A percentile compares a stretch with the other conserved stretches of the same genome.
Conservation (phyloP, 2,888 invertebrate genomes). For the Bombylius discolor region DNA sequence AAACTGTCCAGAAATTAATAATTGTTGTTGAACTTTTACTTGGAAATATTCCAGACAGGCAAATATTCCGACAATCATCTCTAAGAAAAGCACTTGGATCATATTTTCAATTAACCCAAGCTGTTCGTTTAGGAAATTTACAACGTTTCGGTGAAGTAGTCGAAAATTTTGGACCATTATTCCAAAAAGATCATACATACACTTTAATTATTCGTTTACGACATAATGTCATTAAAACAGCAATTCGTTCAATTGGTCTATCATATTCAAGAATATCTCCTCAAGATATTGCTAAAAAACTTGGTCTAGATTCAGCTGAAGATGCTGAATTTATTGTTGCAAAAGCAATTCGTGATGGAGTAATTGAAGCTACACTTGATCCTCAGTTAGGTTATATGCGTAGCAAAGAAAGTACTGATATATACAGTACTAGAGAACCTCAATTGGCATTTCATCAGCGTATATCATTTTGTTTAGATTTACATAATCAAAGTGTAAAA, state of each 20-base stretch:
- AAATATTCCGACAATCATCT: conserved; percentile 84
- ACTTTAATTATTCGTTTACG: conserved; percentile 88
- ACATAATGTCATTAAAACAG: conserved; percentile 98
- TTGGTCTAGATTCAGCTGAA: conserved; percentile 87
- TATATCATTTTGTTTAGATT: conserved; percentile 91
- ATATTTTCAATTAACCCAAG: conserved; percentile 95
- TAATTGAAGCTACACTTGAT: conserved; percentile 94
- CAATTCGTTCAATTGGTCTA: conserved; percentile 86
- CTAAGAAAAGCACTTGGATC: conserved; percentile 81
- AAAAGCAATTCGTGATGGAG: conserved; percentile 94
- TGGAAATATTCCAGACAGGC: conserved; percentile 95
- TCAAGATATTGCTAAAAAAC: conserved; percentile 84
- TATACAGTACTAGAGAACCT: conserved; percentile 94
- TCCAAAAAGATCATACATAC: conserved; percentile 88
- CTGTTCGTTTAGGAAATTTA: conserved; percentile 88
- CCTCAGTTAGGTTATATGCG: conserved; percentile 94
- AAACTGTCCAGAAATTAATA: conserved; percentile 89
- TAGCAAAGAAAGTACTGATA: conserved; percentile 92
- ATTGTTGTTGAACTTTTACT: conserved; percentile 88
- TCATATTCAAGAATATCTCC: conserved; percentile 95
- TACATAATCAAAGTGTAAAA: conserved; percentile 98
- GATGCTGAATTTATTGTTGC: conserved; percentile 99
- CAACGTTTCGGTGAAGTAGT: conserved; percentile 88
- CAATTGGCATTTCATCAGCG: conserved; percentile 93
- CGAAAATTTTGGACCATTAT: conserved; percentile 80